Evolutionary conservation across 1,140 invertebrate genomes (phyloP).

Genomic region (Calephelis nemesis): DNA sequence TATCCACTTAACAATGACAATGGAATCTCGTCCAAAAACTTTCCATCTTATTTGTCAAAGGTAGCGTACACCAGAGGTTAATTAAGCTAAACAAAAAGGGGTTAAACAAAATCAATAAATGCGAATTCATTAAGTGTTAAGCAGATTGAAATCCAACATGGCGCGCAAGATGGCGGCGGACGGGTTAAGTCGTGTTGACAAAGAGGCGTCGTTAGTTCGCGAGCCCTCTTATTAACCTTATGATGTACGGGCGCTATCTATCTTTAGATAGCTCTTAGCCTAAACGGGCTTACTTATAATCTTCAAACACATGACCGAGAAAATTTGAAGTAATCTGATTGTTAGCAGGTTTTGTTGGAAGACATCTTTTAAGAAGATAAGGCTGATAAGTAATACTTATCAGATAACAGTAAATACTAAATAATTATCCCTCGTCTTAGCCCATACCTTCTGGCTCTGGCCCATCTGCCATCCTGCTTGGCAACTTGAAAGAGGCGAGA

Average conservation of each 20-base stretch:
- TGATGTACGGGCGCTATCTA: conserved; percentile 72
- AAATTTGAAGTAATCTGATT: too few species aligned
- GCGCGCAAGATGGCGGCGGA: conserved; percentile 68
- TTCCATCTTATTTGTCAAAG: conserved; percentile 44
- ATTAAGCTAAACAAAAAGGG: conserved; percentile 79
- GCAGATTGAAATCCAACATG: conserved; percentile 77
- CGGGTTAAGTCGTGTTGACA: conserved; percentile 73
- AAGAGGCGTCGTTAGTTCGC: conserved; percentile 73
- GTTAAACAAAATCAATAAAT: conserved; percentile 78
- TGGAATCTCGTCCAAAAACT: conserved; percentile 30
- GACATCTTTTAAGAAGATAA: too few species aligned
- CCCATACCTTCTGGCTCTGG: too few species aligned
- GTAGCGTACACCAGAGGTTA: conserved; percentile 69
- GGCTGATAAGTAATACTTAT: too few species aligned
- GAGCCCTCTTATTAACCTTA: conserved; percentile 78
- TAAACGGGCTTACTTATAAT: conserved; percentile 9
- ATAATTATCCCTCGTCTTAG: too few species aligned
- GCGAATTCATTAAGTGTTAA: conserved; percentile 78
- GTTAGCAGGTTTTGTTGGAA: too few species aligned
- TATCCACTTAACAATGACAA: conserved; percentile 20
- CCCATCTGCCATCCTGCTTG: too few species aligned
- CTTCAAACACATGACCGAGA: background rate
- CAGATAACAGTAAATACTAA: too few species aligned
- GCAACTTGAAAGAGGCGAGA: too few species aligned
- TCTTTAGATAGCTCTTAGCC: conserved; percentile 45